Evolutionary conservation across 2,113 vertebrate genomes (phyloP).

Genomic region (Benitochromis conjunctus): DNA sequence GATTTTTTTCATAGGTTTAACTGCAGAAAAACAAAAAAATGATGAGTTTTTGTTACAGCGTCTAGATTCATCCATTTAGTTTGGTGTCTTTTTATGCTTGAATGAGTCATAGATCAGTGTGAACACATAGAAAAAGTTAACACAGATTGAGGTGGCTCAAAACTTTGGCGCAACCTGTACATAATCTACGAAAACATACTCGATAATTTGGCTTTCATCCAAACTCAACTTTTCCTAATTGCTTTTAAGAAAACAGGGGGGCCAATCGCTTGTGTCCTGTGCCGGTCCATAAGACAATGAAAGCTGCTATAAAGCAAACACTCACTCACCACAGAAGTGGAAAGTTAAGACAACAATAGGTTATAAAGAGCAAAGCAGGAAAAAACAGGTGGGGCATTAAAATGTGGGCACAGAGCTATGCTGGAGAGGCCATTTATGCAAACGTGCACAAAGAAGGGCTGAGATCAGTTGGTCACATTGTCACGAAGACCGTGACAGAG

Average conservation of each 20-base stretch:
- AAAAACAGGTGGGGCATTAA: background rate
- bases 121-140: background rate
- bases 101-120: background rate
- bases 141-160: background rate
- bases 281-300: slow-evolving; percentile 25
- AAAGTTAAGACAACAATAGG: slow-evolving; percentile 22
- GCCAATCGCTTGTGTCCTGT: slow-evolving; percentile 2
- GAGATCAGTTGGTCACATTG: slow-evolving; percentile 37
- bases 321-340: background rate
- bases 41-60: background rate
- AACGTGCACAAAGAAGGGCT: slow-evolving; percentile 14
- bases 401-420: background rate
- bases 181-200: background rate
- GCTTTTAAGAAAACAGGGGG: background rate
- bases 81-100: background rate
- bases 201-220: slow-evolving; percentile 6
- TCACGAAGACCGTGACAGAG: slow-evolving; percentile 53
- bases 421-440: background rate
- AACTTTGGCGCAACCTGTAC: background rate
- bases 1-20: background rate
- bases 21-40: background rate
- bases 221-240: slow-evolving; percentile 15
- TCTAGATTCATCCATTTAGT: background rate
- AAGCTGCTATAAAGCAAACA: slow-evolving; percentile 3
- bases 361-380: slow-evolving; percentile 1